Evolutionary conservation across 1,140 invertebrate species (phyloP), one percentile per base, ranked within the genome.

Genomic region (Formica exsecta): DNA sequence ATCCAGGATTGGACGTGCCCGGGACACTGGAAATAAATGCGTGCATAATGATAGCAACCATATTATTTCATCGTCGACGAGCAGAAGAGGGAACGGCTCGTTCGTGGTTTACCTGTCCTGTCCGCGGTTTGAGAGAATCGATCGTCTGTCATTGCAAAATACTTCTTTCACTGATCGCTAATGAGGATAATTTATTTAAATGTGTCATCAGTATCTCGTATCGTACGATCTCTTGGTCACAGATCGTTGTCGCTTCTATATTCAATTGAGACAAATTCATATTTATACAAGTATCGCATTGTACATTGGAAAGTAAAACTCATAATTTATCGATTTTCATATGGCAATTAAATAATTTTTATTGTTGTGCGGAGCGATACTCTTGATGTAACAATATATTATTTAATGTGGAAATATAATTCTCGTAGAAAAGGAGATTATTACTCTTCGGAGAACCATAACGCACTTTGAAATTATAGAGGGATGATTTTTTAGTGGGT

Each of bases 11-110:
- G 94, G 92, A 93, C 80, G 92, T 91, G 91, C 89, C 81, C 90
- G 88, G 89, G 88, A 92, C 91, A 94, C 92, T 94, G 93, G 92
- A 93, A 94, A 95, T 94, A 94, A 91, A 94, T 93, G 87, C 90
- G 91, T 87, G 92, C 87, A 91, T 94, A 93, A 94, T 93, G 92
- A 92, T 90, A 92, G 87, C 75, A 73, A 71, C 80, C 81, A 80
- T 86, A 90, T 91, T 91, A 92, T 92, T 92, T 91, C 86, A 92
- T 92, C 86, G 81, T 84, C 71, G 66, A 79, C 38, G 48, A 51
- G 29, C 59, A 76, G 48, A 73, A 32, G 68, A 88, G 84, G 85
- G 80, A 86, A 87, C 79, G 41, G 59, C 44, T 77, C 62, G 73
- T 90, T 90, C 73, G 84, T 87, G 90, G 61, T 84, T 70, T 84